Percentiles rank a stretch among this genome's conserved stretches.
phyloP scores from a whole-genome alignment of 1,140 invertebrate species.

The Euura lappo region DNA sequence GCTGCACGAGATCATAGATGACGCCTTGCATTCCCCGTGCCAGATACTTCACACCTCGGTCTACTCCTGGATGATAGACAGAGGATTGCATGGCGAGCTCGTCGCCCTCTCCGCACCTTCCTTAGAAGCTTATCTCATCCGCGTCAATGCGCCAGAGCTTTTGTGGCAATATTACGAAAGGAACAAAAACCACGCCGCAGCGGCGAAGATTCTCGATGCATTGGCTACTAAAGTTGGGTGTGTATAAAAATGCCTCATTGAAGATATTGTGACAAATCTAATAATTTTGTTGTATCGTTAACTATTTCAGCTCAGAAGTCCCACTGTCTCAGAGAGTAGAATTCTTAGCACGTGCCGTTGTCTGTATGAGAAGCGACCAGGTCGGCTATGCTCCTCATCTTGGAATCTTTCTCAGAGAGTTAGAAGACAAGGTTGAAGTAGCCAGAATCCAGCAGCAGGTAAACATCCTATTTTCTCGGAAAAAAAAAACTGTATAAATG shows the following conservation, averaged over 20 bases:
- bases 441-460: slow-evolving; percentile 78
- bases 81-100: slow-evolving; percentile 77
- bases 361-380: slow-evolving; percentile 90
- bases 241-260: slow-evolving; percentile 27
- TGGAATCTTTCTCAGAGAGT: slow-evolving; percentile 86
- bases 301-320: slow-evolving; percentile 64
- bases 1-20: slow-evolving; percentile 57
- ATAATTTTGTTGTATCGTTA: slow-evolving; percentile 19
- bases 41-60: slow-evolving; percentile 89
- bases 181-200: slow-evolving; percentile 88
- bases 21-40: slow-evolving; percentile 69
- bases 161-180: slow-evolving; percentile 97
- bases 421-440: slow-evolving; percentile 94
- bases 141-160: slow-evolving; percentile 79
- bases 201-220: slow-evolving; percentile 89
- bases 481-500: not conserved
- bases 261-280: not conserved
- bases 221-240: slow-evolving; percentile 84
- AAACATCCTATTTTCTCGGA: not conserved
- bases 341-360: slow-evolving; percentile 92
- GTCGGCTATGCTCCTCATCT: slow-evolving; percentile 76
- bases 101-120: slow-evolving; percentile 80
- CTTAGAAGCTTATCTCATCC: slow-evolving; percentile 80
- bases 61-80: slow-evolving; percentile 92
- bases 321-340: slow-evolving; percentile 78